Conservation (phyloP, 1,140 invertebrate genomes). For the Ptiloglossa arizonensis region DNA sequence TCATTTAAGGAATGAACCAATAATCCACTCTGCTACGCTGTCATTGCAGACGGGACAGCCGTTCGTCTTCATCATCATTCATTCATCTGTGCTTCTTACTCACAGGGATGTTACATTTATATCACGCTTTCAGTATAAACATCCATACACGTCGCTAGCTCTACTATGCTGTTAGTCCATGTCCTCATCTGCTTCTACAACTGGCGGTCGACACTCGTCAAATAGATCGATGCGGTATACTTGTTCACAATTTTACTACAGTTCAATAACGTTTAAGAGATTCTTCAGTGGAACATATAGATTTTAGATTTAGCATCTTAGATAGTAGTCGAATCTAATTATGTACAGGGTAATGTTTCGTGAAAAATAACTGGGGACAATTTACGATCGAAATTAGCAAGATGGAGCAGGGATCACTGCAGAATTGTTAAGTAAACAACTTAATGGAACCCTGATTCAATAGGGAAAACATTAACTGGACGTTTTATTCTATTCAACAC, state of each 20-base stretch:
- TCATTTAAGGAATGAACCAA: slow-evolving; percentile 29
- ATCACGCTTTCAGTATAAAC: slow-evolving; percentile 59
- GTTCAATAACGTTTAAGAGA: slow-evolving; percentile 13
- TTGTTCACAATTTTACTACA: slow-evolving; percentile 23
- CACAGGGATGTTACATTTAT: slow-evolving; percentile 49
- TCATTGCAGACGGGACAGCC: slow-evolving; percentile 54
- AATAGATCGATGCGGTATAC: slow-evolving; percentile 15
- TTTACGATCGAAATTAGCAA: background rate
- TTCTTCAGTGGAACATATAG: background rate
- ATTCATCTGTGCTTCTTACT: slow-evolving; percentile 48
- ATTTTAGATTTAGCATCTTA: slow-evolving; percentile 23
- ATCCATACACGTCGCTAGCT: slow-evolving; percentile 57
- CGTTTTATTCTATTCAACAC: background rate
- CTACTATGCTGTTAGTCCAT: slow-evolving; percentile 56
- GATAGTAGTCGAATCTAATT: slow-evolving; percentile 2
- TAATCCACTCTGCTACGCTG: slow-evolving; percentile 39
- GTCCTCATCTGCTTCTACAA: slow-evolving; percentile 57
- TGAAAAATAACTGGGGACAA: background rate
- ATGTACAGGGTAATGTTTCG: background rate
- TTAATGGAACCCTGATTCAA: background rate
- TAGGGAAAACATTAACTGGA: background rate
- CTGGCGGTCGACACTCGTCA: slow-evolving; percentile 35
- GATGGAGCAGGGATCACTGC: background rate
- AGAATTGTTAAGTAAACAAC: background rate
- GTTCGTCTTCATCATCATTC: slow-evolving; percentile 53